Percentiles rank a stretch among this genome's conserved stretches.
phyloP scores from a whole-genome alignment of 2,113 vertebrate genomes.

The Clarias batrachus region DNA sequence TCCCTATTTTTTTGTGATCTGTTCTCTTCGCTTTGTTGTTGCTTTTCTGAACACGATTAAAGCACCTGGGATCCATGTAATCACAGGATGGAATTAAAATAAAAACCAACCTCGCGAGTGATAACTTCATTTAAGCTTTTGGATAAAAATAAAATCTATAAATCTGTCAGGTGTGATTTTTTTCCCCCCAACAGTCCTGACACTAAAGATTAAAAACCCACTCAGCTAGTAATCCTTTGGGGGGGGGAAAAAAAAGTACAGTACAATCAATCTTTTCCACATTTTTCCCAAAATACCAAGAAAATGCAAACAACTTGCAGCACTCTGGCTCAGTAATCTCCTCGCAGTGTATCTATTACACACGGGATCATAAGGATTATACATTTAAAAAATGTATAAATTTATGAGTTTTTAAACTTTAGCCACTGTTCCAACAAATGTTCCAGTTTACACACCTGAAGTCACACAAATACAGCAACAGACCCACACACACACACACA shows the following conservation, averaged over 20 bases:
- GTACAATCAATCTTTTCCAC: background rate
- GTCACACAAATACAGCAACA: background rate
- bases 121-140: background rate
- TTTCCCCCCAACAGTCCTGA: background rate
- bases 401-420: background rate
- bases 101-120: background rate
- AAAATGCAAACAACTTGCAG: background rate
- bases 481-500: background rate
- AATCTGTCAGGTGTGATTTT: background rate
- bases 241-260: background rate
- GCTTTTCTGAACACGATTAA: no score
- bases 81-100: background rate
- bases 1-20: no score
- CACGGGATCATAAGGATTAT: background rate
- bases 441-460: background rate
- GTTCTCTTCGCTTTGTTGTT: no score
- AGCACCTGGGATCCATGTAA: background rate
- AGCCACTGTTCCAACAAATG: no score
- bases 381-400: background rate
- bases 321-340: background rate
- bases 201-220: background rate
- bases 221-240: background rate
- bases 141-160: background rate
- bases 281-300: background rate
- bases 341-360: background rate